Evolutionary conservation across 2,113 vertebrate genomes (phyloP).

Genomic region (Stigmatopora argus): DNA sequence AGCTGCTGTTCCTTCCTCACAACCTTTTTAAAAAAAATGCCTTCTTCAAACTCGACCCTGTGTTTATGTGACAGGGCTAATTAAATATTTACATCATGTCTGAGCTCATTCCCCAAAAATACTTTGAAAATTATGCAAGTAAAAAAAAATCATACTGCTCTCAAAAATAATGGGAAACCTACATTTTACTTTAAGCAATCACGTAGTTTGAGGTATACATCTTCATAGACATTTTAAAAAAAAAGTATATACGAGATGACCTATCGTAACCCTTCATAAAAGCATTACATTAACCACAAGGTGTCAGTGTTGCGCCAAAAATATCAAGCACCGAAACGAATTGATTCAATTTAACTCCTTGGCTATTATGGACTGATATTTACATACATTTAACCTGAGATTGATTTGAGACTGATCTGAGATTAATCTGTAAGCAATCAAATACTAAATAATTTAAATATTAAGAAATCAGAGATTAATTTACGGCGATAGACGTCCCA

Average conservation of each 20-base stretch:
- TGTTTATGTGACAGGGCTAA: neutral
- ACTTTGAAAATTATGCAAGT: neutral
- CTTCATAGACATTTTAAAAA: neutral
- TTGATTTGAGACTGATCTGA: no score
- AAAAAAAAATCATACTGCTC: neutral
- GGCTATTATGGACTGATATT: no score
- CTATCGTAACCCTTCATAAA: conserved; percentile 16
- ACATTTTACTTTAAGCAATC: neutral
- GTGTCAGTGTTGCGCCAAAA: conserved; percentile 34
- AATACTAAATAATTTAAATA: no score
- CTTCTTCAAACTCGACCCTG: neutral
- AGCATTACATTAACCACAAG: conserved; percentile 27
- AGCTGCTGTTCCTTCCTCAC: neutral
- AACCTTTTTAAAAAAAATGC: conserved; percentile 18
- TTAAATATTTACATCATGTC: conserved; percentile 18
- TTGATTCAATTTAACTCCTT: no score
- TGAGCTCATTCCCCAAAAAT: conserved; percentile 1
- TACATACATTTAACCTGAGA: no score
- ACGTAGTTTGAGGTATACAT: no score
- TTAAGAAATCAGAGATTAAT: no score
- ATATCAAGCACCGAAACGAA: no score
- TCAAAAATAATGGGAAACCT: neutral
- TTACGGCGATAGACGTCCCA: no score
- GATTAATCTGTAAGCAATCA: no score
- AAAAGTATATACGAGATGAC: neutral